Conservation (phyloP, 2,113 vertebrate species). For the Ictalurus furcatus region DNA sequence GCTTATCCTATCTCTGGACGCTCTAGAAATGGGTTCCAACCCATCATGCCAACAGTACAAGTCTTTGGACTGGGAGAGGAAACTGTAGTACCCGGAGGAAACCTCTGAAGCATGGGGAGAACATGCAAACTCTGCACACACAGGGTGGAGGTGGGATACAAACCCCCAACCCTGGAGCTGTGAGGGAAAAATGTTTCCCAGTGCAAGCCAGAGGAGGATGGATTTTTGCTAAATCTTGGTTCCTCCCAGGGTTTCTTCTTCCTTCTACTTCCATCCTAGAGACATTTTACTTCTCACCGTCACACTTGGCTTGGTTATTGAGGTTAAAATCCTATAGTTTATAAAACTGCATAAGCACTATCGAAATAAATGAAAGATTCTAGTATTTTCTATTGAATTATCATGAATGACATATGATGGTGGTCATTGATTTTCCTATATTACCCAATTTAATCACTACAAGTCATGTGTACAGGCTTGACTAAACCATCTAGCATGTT, state of each 20-base stretch:
- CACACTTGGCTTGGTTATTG: not conserved
- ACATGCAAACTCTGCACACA: too few species aligned
- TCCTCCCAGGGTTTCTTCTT: not conserved
- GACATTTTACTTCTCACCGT: not conserved
- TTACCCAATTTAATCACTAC: not conserved
- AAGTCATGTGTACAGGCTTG: not conserved
- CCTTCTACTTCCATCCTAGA: not conserved
- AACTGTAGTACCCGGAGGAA: too few species aligned
- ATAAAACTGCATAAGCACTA: not conserved
- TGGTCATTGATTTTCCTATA: not conserved
- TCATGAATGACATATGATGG: not conserved
- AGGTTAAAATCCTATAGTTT: not conserved
- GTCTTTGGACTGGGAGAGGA: too few species aligned
- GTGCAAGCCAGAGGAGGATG: not conserved
- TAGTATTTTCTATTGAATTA: not conserved
- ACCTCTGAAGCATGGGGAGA: too few species aligned
- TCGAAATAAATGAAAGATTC: not conserved
- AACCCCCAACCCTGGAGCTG: too few species aligned
- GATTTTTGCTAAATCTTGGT: not conserved
- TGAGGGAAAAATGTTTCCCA: not conserved
- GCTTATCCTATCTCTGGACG: too few species aligned
- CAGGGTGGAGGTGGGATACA: too few species aligned
- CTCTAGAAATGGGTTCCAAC: too few species aligned
- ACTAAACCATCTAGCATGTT: not conserved
- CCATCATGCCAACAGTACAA: too few species aligned